phyloP scores from a whole-genome alignment of 1,140 invertebrate species.

The Pogonomyrmex californicus region DNA sequence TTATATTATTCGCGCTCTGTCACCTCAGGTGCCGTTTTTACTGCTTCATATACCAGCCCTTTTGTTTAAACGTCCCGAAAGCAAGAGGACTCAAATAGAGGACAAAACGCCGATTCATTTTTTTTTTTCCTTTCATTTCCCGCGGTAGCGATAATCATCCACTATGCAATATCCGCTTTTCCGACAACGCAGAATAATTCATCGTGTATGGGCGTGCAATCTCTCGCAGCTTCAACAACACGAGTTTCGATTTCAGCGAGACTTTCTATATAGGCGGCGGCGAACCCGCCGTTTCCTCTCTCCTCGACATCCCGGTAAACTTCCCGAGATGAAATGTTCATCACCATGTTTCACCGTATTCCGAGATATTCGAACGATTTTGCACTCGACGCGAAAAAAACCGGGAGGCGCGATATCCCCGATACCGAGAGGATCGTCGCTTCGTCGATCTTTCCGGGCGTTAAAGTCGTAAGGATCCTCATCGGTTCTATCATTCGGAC shows the following conservation, averaged over 20 bases:
- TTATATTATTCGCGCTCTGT: not conserved
- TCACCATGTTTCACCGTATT: constrained; percentile 5
- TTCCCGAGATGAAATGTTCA: not conserved
- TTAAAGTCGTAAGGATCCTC: not conserved
- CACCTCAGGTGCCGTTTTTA: not conserved
- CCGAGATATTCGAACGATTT: not conserved
- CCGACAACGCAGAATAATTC: constrained; percentile 28
- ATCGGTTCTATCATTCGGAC: not conserved
- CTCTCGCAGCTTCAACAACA: constrained; percentile 24
- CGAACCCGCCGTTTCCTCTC: constrained; percentile 1
- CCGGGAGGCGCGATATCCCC: not conserved
- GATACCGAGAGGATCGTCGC: constrained; percentile 17
- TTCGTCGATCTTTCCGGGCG: constrained; percentile 23
- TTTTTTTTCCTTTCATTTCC: not conserved
- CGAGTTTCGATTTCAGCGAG: not conserved
- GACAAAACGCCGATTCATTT: constrained; percentile 22
- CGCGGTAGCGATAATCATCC: constrained; percentile 29
- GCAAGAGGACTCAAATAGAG: not conserved
- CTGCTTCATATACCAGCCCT: no score
- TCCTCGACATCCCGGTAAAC: constrained; percentile 1
- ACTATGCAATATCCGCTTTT: not conserved
- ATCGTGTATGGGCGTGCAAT: not conserved
- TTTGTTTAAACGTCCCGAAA: not conserved
- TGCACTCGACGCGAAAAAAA: not conserved
- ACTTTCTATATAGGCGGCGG: not conserved